These are phyloP conservation scores for Pseudococcus jackbeardsleyi DNA, from an alignment of 2,888 invertebrate genomes.

Conservation along the genomic window DNA sequence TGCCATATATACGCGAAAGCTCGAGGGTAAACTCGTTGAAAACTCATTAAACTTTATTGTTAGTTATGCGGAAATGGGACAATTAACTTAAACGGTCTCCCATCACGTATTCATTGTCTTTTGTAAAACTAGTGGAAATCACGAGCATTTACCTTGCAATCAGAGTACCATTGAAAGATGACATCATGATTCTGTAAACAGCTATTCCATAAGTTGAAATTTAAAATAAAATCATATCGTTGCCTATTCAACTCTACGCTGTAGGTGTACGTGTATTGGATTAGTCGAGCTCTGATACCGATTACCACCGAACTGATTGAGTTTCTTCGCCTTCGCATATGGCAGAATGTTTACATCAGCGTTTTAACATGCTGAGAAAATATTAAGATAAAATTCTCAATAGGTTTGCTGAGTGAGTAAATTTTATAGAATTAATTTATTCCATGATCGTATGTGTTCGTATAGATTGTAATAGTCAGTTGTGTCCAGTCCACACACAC, in stretches of 20 bases:
- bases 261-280: not conserved
- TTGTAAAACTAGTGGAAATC: slow-evolving; percentile 38
- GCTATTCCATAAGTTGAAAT: not conserved
- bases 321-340: not conserved
- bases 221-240: slow-evolving; percentile 25
- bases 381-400: slow-evolving; percentile 29
- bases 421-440: not conserved
- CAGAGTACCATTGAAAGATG: slow-evolving; percentile 54
- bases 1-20: not conserved
- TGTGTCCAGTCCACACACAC: not conserved
- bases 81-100: slow-evolving; percentile 57
- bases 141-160: slow-evolving; percentile 55
- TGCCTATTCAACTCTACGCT: not conserved
- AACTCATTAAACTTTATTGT: slow-evolving; percentile 57
- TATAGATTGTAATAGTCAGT: not conserved
- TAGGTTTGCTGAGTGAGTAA: slow-evolving; percentile 4
- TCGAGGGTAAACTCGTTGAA: slow-evolving; percentile 53
- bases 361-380: slow-evolving; percentile 7
- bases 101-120: slow-evolving; percentile 58
- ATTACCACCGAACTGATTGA: not conserved
- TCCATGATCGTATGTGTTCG: too few relatives aligned
- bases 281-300: not conserved
- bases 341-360: not conserved
- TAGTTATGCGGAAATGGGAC: slow-evolving; percentile 53
- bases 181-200: slow-evolving; percentile 46